Evolutionary conservation across 37 sponge, comb jelly and placozoan genomes (phyloP).

Genomic region (Bolinopsis microptera): DNA sequence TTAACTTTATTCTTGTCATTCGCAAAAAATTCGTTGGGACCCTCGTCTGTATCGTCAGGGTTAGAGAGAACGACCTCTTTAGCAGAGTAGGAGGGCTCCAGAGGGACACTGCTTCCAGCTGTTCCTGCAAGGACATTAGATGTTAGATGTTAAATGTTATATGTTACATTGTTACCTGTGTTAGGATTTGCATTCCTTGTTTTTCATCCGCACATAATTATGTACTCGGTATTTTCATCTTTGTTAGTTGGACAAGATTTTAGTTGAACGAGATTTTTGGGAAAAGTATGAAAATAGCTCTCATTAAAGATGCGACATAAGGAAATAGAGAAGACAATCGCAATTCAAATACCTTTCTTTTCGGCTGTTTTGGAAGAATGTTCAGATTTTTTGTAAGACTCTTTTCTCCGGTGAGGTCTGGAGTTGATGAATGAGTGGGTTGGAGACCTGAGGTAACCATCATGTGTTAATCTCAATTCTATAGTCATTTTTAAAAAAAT

Average conservation of each 20-base stretch:
- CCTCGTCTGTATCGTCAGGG: constrained; percentile 39
- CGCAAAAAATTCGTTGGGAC: neutral
- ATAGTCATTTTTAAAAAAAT: no score
- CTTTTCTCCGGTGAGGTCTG: constrained; percentile 22
- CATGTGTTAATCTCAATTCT: no score
- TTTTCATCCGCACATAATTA: no score
- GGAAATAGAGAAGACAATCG: no score
- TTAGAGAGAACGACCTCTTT: neutral
- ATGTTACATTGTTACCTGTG: no score
- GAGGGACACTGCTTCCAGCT: neutral
- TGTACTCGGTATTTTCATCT: no score
- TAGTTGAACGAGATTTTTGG: no score
- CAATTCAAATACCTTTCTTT: neutral
- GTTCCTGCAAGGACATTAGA: neutral
- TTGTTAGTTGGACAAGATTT: no score
- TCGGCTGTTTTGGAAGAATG: neutral
- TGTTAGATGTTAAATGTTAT: no score
- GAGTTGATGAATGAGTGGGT: neutral
- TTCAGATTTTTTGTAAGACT: constrained; percentile 9
- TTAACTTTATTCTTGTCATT: neutral
- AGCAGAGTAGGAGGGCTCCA: neutral
- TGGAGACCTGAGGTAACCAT: constrained; percentile 28
- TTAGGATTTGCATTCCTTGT: no score
- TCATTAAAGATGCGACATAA: no score
- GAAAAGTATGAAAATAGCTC: no score